A percentile compares a stretch with the other conserved stretches of the same genome.
These are phyloP conservation scores for Notiomystis cincta DNA, from an alignment of 2,113 vertebrate genomes.

Conservation along the genomic window DNA sequence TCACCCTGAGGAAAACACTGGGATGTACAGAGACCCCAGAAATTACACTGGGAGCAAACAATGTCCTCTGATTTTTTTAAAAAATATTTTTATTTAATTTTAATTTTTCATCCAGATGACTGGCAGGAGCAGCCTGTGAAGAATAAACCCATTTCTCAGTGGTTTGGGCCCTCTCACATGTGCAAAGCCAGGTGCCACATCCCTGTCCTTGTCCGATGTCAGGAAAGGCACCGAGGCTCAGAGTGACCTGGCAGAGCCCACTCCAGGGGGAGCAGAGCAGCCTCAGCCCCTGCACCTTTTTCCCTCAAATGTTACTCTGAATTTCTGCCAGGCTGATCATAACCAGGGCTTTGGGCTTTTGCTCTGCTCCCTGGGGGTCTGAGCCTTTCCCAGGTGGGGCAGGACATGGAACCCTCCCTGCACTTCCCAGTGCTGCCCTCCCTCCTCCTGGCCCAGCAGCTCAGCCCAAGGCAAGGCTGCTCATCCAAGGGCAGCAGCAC, in stretches of 20 bases:
- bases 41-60: neutral
- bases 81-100: neutral
- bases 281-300: neutral
- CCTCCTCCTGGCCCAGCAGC: no score
- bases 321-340: neutral
- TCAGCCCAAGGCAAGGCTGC: neutral
- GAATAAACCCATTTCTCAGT: neutral
- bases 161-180: neutral
- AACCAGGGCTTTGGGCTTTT: neutral
- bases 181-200: neutral
- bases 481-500: neutral
- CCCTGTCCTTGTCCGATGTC: neutral
- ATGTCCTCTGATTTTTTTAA: neutral
- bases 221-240: neutral
- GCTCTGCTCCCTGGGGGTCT: neutral
- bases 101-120: neutral
- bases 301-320: fast-evolving
- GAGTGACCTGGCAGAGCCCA: neutral
- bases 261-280: neutral
- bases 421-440: no score
- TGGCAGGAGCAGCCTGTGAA: neutral
- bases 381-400: neutral
- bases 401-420: neutral
- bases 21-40: neutral
- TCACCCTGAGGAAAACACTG: neutral